Base-by-base conservation (phyloP, 2,113 vertebrate species). In the Centropus unirufus region DNA sequence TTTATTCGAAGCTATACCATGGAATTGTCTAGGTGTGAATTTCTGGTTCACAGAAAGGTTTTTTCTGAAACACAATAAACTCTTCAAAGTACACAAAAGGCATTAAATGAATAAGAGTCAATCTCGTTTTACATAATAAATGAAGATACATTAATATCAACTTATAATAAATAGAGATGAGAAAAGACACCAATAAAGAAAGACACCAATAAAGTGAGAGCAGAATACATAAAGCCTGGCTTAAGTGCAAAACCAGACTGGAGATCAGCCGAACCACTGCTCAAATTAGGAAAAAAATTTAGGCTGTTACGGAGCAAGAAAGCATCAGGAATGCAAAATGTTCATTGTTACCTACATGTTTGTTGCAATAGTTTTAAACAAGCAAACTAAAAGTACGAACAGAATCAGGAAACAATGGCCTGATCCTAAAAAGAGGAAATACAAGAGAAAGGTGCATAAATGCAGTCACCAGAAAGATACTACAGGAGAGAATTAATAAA, bases 401-500 rank as follows among this genome's bases (percentile, higher is more conserved):
- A 39, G 18, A 87, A 63, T 23, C 22, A 63, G 3, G 12, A 76
- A 89, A 69, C 8, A 21, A 29, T 8, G 4, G 10, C 21, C 7
- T 34, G 24, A 72, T 27, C 6, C 30, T 21, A 20, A 47, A 47
- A 47, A 55, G 24, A 62, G 2, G 14, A 84, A 55, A 79, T 20
- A 54, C 9, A 19, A 0, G 0, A 62, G 4, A 17, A 0, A 4
- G 21, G 18, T 5, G 0, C 8, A 70, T 49, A 46, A 21, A 21
- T 19, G 14, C 4, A 5, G 22, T 40, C 49, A 47, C 7, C 13
- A 61, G 49, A 87, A 63, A 70, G 11, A 4, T 36, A 69, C 16
- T 24, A 36, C 3, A 49, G 6, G 2, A 63, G 4, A 44, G 5
- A 70, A 51, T 8, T 16, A 67, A 15, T 44, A 19, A n/a, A 29